Conservation (phyloP, 2,888 invertebrate genomes). For the Steinernema scapterisci region DNA sequence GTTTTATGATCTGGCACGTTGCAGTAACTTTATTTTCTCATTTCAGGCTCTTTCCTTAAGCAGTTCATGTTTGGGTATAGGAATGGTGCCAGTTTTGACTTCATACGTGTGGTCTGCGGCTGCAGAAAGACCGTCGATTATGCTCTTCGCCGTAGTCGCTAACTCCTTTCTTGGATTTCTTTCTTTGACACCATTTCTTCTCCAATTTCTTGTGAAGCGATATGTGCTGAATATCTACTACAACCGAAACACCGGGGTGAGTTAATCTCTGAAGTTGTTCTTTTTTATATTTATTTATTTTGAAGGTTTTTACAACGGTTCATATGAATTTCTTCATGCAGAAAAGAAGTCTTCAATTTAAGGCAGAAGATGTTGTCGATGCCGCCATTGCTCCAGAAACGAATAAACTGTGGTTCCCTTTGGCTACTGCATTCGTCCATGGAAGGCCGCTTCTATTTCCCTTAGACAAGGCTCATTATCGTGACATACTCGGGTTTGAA, state of each 20-base stretch:
- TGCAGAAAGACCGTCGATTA: conserved; percentile 55
- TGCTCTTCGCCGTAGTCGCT: conserved; percentile 54
- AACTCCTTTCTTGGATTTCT: conserved; percentile 59
- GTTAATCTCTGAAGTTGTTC: too few species aligned
- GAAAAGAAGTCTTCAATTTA: conserved; percentile 58
- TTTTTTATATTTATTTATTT: background rate
- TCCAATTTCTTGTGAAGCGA: conserved; percentile 64
- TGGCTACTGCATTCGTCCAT: conserved; percentile 62
- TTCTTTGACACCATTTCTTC: conserved; percentile 64
- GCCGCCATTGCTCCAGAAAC: conserved; percentile 53
- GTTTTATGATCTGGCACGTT: conserved; percentile 38
- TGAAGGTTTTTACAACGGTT: conserved; percentile 60
- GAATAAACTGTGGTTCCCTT: conserved; percentile 62
- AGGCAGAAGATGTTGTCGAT: conserved; percentile 55
- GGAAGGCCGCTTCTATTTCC: conserved; percentile 60
- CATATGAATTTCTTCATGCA: conserved; percentile 64
- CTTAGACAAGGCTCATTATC: conserved; percentile 52
- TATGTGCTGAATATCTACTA: conserved; percentile 63
- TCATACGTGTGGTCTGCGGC: conserved; percentile 59
- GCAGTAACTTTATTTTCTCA: background rate
- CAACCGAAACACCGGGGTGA: conserved; percentile 55
- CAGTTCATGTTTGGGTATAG: conserved; percentile 58
- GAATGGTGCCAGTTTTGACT: conserved; percentile 63
- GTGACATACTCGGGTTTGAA: conserved; percentile 51
- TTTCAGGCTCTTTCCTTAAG: conserved; percentile 57